Percentiles rank a stretch among this genome's conserved stretches.
phyloP scores from a whole-genome alignment of 2,113 vertebrate species.

The Vombatus ursinus region DNA sequence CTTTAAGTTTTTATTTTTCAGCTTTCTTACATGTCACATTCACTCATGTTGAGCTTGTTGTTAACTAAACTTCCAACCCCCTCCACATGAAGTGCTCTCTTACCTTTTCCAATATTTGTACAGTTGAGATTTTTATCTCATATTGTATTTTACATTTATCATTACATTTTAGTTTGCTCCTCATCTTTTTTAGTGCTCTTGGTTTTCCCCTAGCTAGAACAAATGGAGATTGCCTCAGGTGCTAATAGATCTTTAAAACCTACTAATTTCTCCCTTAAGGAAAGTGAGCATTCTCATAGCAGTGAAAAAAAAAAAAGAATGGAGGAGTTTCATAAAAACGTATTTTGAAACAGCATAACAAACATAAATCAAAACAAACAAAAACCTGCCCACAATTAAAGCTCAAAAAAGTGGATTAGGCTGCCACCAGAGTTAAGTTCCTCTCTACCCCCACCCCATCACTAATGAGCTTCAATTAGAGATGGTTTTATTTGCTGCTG shows the following conservation, averaged over 20 bases:
- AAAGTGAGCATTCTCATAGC: neutral
- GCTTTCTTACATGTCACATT: neutral
- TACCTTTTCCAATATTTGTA: neutral
- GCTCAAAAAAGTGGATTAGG: neutral
- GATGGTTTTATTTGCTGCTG: neutral
- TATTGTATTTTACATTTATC: neutral
- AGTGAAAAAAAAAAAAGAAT: neutral
- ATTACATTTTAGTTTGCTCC: neutral
- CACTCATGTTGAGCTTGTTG: neutral
- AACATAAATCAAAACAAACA: neutral
- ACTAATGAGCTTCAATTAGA: neutral
- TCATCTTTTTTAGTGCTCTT: neutral
- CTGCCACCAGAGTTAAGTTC: neutral
- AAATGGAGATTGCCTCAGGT: neutral
- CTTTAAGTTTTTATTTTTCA: neutral
- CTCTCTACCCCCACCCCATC: neutral
- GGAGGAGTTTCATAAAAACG: neutral
- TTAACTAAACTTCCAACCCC: neutral
- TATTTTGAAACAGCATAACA: neutral
- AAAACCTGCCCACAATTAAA: neutral
- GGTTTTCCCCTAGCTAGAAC: neutral
- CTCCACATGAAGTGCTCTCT: neutral
- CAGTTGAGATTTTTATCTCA: neutral
- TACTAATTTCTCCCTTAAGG: neutral
- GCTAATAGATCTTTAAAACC: neutral